Percentiles rank a stretch among this genome's conserved stretches.
Conservation (phyloP, 2,113 vertebrate species). For the Sturnira hondurensis region DNA sequence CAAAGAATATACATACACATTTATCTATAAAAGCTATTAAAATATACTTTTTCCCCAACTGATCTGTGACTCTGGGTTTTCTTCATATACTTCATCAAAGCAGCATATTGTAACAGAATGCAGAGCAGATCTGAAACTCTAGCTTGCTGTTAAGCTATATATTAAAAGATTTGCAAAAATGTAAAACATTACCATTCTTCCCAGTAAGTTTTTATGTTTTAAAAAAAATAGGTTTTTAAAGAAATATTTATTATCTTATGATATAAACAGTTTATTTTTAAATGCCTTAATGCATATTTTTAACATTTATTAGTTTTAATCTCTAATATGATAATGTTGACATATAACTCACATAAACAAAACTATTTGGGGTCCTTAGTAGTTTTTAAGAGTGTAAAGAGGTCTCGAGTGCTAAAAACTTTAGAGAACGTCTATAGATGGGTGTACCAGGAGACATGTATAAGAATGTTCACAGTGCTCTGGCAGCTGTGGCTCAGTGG, state of each 20-base stretch:
- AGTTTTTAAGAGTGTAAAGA: not conserved
- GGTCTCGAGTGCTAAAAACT: not conserved
- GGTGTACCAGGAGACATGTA: not conserved
- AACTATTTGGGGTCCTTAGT: not conserved
- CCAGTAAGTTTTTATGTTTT: not conserved
- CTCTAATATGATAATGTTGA: not conserved
- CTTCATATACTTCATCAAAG: not conserved
- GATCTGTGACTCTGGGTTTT: not conserved
- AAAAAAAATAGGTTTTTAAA: not conserved
- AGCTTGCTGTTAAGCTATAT: not conserved
- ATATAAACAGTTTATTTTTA: not conserved
- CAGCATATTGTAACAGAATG: not conserved
- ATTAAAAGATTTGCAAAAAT: not conserved
- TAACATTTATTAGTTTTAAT: not conserved
- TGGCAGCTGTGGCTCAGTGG: no score
- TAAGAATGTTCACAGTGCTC: not conserved
- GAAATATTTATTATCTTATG: not conserved
- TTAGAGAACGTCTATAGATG: not conserved
- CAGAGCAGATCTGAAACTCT: not conserved
- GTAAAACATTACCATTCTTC: not conserved
- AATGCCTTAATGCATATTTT: not conserved
- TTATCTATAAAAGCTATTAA: not conserved
- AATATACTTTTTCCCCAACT: not conserved
- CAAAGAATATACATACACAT: not conserved
- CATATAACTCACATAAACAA: not conserved